Percentiles rank a stretch among this genome's conserved stretches.
phyloP scores from a whole-genome alignment of 2,888 invertebrate species.

The Hemistola chrysoprasaria region DNA sequence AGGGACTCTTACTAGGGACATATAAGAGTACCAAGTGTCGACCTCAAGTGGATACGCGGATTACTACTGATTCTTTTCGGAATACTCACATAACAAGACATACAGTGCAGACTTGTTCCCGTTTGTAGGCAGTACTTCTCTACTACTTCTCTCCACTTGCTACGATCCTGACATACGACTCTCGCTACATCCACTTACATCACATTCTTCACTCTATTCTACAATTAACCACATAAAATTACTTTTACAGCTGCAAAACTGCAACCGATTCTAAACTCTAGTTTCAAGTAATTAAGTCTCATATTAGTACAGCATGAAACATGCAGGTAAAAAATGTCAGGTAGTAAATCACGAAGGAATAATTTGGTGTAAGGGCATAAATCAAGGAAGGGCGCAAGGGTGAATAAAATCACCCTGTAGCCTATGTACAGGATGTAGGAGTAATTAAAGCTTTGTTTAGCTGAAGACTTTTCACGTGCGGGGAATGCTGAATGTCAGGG shows the following conservation, averaged over 20 bases:
- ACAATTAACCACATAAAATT: slow-evolving; percentile 18
- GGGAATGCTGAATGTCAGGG: slow-evolving; percentile 5
- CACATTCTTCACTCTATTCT: no score
- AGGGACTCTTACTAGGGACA: no score
- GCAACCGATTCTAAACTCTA: slow-evolving; percentile 13
- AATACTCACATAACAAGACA: no score
- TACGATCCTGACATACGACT: no score
- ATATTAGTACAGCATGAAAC: slow-evolving; percentile 24
- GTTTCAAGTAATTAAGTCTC: neutral
- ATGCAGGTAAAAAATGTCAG: slow-evolving; percentile 57
- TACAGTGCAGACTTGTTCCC: no score
- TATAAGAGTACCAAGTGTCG: no score
- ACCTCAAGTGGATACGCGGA: no score
- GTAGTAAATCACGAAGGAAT: slow-evolving; percentile 67
- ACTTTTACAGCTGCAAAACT: slow-evolving; percentile 18
- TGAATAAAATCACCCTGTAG: slow-evolving; percentile 3
- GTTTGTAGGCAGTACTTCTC: no score
- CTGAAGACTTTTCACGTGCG: slow-evolving; percentile 14
- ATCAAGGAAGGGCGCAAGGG: slow-evolving; percentile 22
- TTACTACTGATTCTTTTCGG: no score
- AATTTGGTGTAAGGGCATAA: slow-evolving; percentile 48
- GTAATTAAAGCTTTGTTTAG: slow-evolving; percentile 28
- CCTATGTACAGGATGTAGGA: no score
- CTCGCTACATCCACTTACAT: no score
- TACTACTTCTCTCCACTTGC: no score